A percentile compares a stretch with the other conserved stretches of the same genome.
Evolutionary conservation across 2,888 invertebrate species (phyloP).

Genomic region (Phortica magna): DNA sequence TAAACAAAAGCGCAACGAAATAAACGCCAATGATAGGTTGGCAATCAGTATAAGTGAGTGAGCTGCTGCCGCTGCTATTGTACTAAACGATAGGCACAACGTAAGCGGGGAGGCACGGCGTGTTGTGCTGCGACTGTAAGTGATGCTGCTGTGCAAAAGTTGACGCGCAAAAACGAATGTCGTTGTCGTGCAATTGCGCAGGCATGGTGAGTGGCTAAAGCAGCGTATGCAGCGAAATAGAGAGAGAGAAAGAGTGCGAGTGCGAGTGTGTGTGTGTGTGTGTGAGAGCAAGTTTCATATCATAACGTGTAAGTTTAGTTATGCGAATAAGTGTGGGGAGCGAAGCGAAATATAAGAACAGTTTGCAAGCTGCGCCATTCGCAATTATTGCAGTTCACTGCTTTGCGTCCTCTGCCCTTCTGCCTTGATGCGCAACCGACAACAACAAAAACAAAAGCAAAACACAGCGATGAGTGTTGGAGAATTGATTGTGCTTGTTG

Average conservation of each 20-base stretch:
- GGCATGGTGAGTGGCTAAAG: too few relatives aligned
- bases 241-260: neutral
- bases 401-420: neutral
- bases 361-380: constrained; percentile 25
- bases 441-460: neutral
- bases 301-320: too few relatives aligned
- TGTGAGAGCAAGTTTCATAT: too few relatives aligned
- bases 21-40: constrained; percentile 47
- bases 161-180: constrained; percentile 71
- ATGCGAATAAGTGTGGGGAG: too few relatives aligned
- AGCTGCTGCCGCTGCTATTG: too few relatives aligned
- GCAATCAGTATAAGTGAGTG: constrained; percentile 25
- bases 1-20: constrained; percentile 62
- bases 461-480: constrained; percentile 17
- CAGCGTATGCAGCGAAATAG: constrained; percentile 34
- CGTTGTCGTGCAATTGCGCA: constrained; percentile 52
- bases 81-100: too few relatives aligned
- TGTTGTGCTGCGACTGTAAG: neutral
- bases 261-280: neutral
- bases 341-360: neutral
- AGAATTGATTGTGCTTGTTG: constrained; percentile 29
- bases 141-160: constrained; percentile 30
- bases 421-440: neutral
- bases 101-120: too few relatives aligned
- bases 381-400: constrained; percentile 5